Conservation (phyloP, 2,797 vertebrate species). For the Esox masquinongy region DNA sequence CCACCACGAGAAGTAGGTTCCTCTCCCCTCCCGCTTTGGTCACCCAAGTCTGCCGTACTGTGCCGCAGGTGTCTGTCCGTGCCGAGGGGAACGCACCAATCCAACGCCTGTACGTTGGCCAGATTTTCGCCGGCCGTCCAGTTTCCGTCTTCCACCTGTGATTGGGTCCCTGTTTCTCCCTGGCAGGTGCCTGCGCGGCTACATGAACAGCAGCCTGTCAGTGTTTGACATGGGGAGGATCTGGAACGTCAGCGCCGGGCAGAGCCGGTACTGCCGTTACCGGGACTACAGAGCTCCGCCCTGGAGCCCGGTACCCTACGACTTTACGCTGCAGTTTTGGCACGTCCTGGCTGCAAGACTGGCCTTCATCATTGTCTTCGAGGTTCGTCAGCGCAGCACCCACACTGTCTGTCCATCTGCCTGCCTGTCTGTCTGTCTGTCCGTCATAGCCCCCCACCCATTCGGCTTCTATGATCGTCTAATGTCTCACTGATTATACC, state of each 20-base stretch:
- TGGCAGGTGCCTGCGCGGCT: slow-evolving; percentile 90
- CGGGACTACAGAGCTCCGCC: slow-evolving; percentile 95
- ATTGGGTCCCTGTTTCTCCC: not conserved
- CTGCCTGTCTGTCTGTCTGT: no score
- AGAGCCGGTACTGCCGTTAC: slow-evolving; percentile 88
- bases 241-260: slow-evolving; percentile 72
- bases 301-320: slow-evolving; percentile 88
- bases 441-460: no score
- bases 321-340: slow-evolving; percentile 97
- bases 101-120: no score
- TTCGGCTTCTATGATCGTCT: no score
- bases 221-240: slow-evolving; percentile 89
- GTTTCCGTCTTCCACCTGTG: no score
- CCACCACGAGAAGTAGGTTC: slow-evolving; percentile 82
- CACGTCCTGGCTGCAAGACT: slow-evolving; percentile 94
- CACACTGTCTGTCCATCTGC: no score
- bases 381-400: slow-evolving; percentile 76
- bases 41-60: not conserved
- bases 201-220: slow-evolving; percentile 96
- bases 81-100: no score
- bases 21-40: not conserved
- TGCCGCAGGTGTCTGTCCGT: no score
- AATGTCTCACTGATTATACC: no score
- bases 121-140: no score
- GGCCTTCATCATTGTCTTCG: slow-evolving; percentile 98